Evolutionary conservation across 2,113 vertebrate species (phyloP), one percentile per base, ranked within the genome.

Genomic region (Perccottus glenii): DNA sequence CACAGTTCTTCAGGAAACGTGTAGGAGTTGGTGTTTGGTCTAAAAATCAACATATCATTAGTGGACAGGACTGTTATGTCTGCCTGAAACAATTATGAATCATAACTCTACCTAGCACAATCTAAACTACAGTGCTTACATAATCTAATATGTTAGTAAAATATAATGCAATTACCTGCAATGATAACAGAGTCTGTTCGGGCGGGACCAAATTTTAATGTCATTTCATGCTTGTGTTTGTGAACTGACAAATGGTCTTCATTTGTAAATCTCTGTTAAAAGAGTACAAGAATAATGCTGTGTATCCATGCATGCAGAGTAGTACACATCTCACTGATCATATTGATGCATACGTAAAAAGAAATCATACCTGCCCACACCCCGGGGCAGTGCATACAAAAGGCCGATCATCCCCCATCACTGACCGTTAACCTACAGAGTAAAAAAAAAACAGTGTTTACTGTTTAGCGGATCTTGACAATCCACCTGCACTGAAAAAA

Each of bases 201-300:
- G 48, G 96, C 92, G n/a, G 97, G 96, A 85, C 97, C 97, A 85
- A 99, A 98, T 86, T 98, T 99, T 87, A 99, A 88, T 46, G 96
- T 99, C 96, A 99, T 98, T 93, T 99, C 96, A 80, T 99, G 97
- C 83, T 99, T 99, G 92, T 98, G 97, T 92, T 95, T 98, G 87
- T 99, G 97, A 75, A 99, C 97, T 12, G 97, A 95, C 87, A 99
- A 93, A 90, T 99, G 97, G 89, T 99, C 97, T 93, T 99, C 97
- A 76, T 99, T 99, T 77, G 97, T 99, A 87, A 99, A 99, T 89
- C 96, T 94, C 97, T 99, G 92, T 61, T 16, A 48, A 42, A 55
- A 42, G 33, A 35, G 0, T 45, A 62, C 4, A 66, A 12, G 57
- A 49, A 5, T 52, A 5, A 61, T 40, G 6, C 19, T 27, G 19